Base-by-base conservation (phyloP, 2,113 vertebrate species). In the Platysternon megacephalum region DNA sequence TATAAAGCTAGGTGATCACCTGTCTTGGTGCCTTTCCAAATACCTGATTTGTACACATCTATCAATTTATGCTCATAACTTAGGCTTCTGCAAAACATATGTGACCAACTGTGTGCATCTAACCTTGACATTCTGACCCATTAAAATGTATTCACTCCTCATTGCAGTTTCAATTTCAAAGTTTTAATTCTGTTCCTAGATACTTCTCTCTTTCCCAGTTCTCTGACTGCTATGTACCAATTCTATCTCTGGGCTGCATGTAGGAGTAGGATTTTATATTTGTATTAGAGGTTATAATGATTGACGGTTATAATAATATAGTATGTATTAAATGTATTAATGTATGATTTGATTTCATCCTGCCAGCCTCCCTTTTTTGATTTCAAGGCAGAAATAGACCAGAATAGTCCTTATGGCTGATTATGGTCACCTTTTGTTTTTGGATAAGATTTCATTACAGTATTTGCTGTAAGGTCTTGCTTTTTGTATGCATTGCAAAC, bases 21-120 rank as follows among this genome's bases (percentile, higher is more conserved):
- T 22, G 65, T 88, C 29, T 90, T 88, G 79, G 87, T 46, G 21
- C 8, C 21, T 79, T n/a, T 21, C 74, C 49, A 81, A 78, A 78
- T 19, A 72, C 1, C 8, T 8, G 6, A 8, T 83, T 17, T 85
- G 49, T 0, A 0, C 13, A 3, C 1, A 1, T 4, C 11, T 94
- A 81, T 93, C 82, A 91, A 87, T 92, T 79, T 82, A 80, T 24
- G 21, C 19, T 65, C 78, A 85, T 88, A 55, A 78, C 16, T 85
- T 4, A 4, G 5, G 29, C 48, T 21, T 3, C 13, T 7, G 3
- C 21, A 52, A 8, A 48, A 53, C 42, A 14, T 84, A 6, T 53
- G 85, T 3, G 2, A 44, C 68, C 48, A 94, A 76, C 89, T 19
- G 26, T 5, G 39, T 24, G 28, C 0, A 1, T 6, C 13, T 82